Evolutionary conservation across 2,113 vertebrate species (phyloP), one percentile per base, ranked within the genome.

Genomic region (Eretmochelys imbricata): DNA sequence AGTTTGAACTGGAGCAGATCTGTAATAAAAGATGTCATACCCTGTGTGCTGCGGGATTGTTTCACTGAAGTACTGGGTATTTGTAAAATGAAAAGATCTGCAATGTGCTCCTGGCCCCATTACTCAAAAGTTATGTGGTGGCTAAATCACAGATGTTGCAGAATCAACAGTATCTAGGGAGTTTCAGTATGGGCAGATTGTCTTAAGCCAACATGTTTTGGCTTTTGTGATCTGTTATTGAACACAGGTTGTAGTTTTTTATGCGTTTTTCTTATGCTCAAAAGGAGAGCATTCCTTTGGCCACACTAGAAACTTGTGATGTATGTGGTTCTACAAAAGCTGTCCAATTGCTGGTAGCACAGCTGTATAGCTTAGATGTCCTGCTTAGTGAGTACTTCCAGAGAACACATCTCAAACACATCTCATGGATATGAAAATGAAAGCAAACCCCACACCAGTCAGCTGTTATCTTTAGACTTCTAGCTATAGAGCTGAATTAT

Each of bases 81-180:
- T n/a, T 42, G 3, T 46, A 17, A 31, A 35, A 90, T 48, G 25
- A 48, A 46, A 48, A 27, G 4, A 13, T 76, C 42, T 76, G 19
- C 42, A 82, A 5, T 1, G 25, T 65, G 57, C 84, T 87, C 0
- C 8, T 90, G 78, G 85, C 82, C 79, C 38, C 80, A 29, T 2
- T 0, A 57, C 55, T 84, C 93, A 86, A 9, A 92, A 62, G 0
- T 46, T 53, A 0, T 17, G 20, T 48, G 19, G 53, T 38, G 90
- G 65, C 49, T 35, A 29, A 7, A 0, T 0, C 19, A 54, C 82
- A 69, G 83, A 8, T 2, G 80, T n/a, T 65, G 69, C 19, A 1
- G 20, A 46, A 42, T 0, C 2, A n/a, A 46, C 76, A 72, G 50
- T 27, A 35, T 81, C 69, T 10, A 0, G 2, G 17, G 55, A 50